Conservation (phyloP, 2,888 invertebrate species). For the Hydriomena furcata region DNA sequence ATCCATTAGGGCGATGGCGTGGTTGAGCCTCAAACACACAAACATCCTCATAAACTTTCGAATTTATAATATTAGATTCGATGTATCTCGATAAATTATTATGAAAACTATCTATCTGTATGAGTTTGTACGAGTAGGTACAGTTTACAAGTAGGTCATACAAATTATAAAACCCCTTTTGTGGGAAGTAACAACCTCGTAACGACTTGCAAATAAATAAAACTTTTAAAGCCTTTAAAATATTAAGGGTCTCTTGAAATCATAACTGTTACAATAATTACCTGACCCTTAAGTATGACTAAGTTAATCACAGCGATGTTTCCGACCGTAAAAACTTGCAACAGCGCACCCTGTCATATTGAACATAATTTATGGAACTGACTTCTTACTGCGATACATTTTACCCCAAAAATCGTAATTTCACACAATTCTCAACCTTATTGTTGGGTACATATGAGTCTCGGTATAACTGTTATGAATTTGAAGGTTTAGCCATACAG, state of each 20-base stretch:
- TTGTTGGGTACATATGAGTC: not conserved
- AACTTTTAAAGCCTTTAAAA: slow-evolving; percentile 6
- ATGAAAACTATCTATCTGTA: too few species aligned
- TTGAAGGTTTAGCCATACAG: slow-evolving; percentile 55
- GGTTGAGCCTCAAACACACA: too few species aligned
- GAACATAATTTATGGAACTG: slow-evolving; percentile 73
- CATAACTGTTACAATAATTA: slow-evolving; percentile 34
- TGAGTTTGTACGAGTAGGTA: too few species aligned
- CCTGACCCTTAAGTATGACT: slow-evolving; percentile 46
- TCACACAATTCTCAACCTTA: slow-evolving; percentile 40
- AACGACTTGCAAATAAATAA: slow-evolving; percentile 1
- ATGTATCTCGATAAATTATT: too few species aligned
- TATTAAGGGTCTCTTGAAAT: slow-evolving; percentile 28
- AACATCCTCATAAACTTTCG: too few species aligned
- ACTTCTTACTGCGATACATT: slow-evolving; percentile 48
- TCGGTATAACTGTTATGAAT: slow-evolving; percentile 7
- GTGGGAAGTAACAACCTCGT: not conserved
- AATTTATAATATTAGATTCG: too few species aligned
- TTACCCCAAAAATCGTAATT: slow-evolving; percentile 19
- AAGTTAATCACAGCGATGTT: slow-evolving; percentile 62
- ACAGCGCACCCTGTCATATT: slow-evolving; percentile 76
- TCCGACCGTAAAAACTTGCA: slow-evolving; percentile 69
- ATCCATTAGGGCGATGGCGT: too few species aligned
- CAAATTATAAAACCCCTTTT: not conserved
- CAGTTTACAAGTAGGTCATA: too few species aligned